Evolutionary conservation across 2,797 vertebrate genomes (phyloP).

Genomic region (Oreonectes daqikongensis): DNA sequence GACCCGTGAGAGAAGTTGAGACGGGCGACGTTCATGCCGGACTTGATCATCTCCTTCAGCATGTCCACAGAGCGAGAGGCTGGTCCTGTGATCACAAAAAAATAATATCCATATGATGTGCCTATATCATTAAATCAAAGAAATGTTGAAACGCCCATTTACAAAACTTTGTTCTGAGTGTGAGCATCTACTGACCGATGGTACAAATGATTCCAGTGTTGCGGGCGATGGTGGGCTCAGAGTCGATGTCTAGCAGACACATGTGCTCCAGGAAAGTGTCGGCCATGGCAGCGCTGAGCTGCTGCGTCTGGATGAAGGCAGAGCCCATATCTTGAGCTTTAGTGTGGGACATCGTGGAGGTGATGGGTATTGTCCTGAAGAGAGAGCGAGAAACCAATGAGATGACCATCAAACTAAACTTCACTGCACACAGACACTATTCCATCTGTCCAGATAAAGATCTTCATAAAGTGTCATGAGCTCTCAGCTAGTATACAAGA

Average conservation of each 20-base stretch:
- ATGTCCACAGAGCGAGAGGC: slow-evolving; percentile 91
- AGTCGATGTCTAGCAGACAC: slow-evolving; percentile 97
- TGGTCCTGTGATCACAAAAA: slow-evolving; percentile 80
- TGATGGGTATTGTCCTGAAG: slow-evolving; percentile 62
- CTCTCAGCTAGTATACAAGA: too few species aligned
- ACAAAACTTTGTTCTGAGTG: background rate
- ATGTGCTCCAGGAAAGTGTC: slow-evolving; percentile 97
- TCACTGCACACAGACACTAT: too few species aligned
- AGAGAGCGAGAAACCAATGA: background rate
- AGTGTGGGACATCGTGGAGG: slow-evolving; percentile 75
- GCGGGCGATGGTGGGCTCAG: slow-evolving; percentile 89
- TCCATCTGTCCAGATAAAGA: too few species aligned
- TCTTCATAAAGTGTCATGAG: too few species aligned
- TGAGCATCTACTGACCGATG: slow-evolving; percentile 82
- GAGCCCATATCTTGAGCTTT: slow-evolving; percentile 86
- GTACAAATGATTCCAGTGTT: slow-evolving; percentile 99
- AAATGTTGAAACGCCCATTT: background rate
- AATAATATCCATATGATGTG: background rate
- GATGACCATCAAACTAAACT: background rate
- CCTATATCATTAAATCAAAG: too few species aligned
- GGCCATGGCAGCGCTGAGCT: slow-evolving; percentile 93
- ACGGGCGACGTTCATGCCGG: slow-evolving; percentile 98
- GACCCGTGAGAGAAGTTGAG: slow-evolving; percentile 97
- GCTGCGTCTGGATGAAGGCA: slow-evolving; percentile 96
- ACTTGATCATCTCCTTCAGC: slow-evolving; percentile 98